Percentiles rank a stretch among this genome's conserved stretches.
Conservation (phyloP, 2,797 vertebrate species). For the Cottoperca gobio region DNA sequence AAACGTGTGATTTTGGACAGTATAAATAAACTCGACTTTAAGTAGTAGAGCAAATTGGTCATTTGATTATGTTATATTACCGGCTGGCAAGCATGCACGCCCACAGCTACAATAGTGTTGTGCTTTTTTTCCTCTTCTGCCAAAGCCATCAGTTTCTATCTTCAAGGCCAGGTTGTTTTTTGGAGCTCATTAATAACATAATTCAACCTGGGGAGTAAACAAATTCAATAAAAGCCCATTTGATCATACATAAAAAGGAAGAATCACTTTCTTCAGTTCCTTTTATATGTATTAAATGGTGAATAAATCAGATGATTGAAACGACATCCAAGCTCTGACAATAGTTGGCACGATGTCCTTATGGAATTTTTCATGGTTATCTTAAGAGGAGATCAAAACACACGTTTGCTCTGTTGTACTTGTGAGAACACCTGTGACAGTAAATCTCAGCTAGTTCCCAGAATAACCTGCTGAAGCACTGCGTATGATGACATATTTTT, state of each 20-base stretch:
- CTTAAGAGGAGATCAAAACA: slow-evolving; percentile 44
- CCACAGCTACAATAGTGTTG: slow-evolving; percentile 4
- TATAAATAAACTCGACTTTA: neutral
- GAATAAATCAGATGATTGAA: slow-evolving; percentile 39
- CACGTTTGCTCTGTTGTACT: slow-evolving; percentile 33
- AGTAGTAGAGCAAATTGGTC: neutral
- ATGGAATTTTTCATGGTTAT: slow-evolving; percentile 36
- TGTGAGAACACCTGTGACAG: slow-evolving; percentile 59
- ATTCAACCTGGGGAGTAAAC: slow-evolving; percentile 34
- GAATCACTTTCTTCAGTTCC: slow-evolving; percentile 5
- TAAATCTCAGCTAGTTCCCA: slow-evolving; percentile 47
- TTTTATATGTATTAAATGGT: slow-evolving; percentile 30
- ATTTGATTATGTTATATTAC: neutral
- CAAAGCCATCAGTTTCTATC: slow-evolving; percentile 9
- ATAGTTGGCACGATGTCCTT: slow-evolving; percentile 11
- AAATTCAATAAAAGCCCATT: slow-evolving; percentile 34
- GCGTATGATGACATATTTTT: slow-evolving; percentile 37
- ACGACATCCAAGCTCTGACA: slow-evolving; percentile 27
- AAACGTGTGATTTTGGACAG: neutral
- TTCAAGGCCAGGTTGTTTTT: slow-evolving; percentile 24
- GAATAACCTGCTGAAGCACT: slow-evolving; percentile 45
- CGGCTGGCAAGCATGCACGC: neutral
- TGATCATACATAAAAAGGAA: slow-evolving; percentile 36
- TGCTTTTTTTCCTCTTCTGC: neutral
- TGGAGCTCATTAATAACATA: slow-evolving; percentile 24